Evolutionary conservation across 2,888 invertebrate genomes (phyloP), one percentile per base, ranked within the genome.

Genomic region (Eulithis prunata): DNA sequence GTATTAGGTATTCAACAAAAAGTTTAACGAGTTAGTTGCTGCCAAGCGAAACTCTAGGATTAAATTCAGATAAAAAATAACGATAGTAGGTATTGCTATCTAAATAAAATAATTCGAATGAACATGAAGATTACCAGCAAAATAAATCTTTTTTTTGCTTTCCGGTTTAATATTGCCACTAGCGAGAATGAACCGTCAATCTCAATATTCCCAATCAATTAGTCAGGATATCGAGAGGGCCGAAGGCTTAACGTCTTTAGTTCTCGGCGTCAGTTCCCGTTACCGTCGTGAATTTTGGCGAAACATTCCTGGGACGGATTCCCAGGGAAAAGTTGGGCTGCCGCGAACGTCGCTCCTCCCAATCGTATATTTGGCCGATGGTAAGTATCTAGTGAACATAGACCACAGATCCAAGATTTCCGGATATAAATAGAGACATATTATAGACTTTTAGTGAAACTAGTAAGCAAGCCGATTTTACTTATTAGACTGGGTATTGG

Each of bases 161-260:
- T 45, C 7, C 3, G 21, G 52, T 55, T 46, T 36, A 43, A 54
- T 57, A 62, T 57, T 52, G 41, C 45, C 56, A 38, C 41, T 21
- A n/a, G 52, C 59, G 59, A 52, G 62, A 69, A 71, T 71, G 66
- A 51, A 60, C 59, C 69, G 65, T 68, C 71, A 66, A 73, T 71
- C 62, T 43, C 46, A 66, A 73, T 73, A 60, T 70, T 73, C 64
- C 58, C 62, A 62, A 73, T 73, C 69, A 72, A 72, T 71, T 71
- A 71, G 64, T 68, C 64, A 59, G 68, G 64, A 64, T 64, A 66
- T 62, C 63, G 63, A 58, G 57, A 53, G 66, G 71, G 74, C 84
- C 81, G 85, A 85, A 86, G 85, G 87, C 86, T 90, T 88, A 89
- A 91, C 87, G 85, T 90, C 90, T 91, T 66, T 85, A 87, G 82